These are phyloP conservation scores for Trinectes maculatus DNA, from an alignment of 2,113 vertebrate genomes.

Conservation along the genomic window DNA sequence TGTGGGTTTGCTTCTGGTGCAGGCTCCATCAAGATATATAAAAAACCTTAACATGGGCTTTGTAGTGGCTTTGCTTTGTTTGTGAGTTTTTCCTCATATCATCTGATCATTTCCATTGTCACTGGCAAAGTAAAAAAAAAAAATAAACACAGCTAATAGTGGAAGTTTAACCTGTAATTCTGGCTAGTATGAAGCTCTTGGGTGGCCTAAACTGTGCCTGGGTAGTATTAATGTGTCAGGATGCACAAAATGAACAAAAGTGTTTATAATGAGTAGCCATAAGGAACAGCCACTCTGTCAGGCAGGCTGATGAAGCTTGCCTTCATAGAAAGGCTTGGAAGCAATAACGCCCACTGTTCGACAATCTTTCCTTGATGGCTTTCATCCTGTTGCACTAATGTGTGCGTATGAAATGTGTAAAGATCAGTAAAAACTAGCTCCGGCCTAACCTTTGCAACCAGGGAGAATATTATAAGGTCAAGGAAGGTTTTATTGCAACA, in stretches of 20 bases:
- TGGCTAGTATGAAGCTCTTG: constrained; percentile 24
- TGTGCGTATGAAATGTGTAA: background rate
- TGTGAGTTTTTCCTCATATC: constrained; percentile 57
- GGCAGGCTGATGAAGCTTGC: background rate
- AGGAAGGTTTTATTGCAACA: no score
- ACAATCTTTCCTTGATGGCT: constrained; percentile 35
- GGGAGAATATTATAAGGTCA: no score
- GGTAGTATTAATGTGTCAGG: constrained; percentile 1
- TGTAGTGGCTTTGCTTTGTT: constrained; percentile 71
- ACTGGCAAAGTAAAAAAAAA: constrained; percentile 18
- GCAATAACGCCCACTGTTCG: constrained; percentile 16
- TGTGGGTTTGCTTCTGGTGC: constrained; percentile 62
- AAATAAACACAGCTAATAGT: constrained; percentile 20
- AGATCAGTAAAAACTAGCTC: background rate
- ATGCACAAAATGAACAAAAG: background rate
- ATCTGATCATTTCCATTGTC: constrained; percentile 50
- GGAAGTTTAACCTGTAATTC: constrained; percentile 23
- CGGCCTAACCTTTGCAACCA: background rate
- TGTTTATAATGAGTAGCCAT: background rate
- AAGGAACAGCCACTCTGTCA: background rate
- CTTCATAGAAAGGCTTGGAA: background rate
- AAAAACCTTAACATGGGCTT: constrained; percentile 54
- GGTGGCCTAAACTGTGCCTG: constrained; percentile 24
- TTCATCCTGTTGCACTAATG: constrained; percentile 17
- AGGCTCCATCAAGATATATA: constrained; percentile 41